These are phyloP conservation scores for Idaea biselata DNA, from an alignment of 2,888 invertebrate species.

Conservation along the genomic window DNA sequence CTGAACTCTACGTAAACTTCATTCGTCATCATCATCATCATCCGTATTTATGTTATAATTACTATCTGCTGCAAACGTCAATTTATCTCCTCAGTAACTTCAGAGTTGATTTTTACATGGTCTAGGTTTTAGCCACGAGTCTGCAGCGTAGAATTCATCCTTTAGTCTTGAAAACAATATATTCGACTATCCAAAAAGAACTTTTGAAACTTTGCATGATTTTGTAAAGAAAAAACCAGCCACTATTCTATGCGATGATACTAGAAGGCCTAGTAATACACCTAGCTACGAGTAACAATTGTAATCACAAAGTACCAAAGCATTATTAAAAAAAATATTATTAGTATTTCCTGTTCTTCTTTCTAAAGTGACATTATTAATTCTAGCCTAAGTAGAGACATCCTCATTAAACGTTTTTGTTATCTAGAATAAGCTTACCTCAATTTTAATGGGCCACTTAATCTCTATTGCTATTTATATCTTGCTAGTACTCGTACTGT, in stretches of 20 bases:
- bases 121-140: too few relatives aligned
- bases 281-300: not conserved
- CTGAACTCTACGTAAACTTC: not conserved
- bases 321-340: constrained; percentile 68
- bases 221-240: too few relatives aligned
- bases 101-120: too few relatives aligned
- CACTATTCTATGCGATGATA: too few relatives aligned
- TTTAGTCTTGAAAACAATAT: too few relatives aligned
- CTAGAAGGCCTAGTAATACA: too few relatives aligned
- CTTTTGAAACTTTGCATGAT: too few relatives aligned
- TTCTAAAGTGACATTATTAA: constrained; percentile 72
- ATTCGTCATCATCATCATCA: not conserved
- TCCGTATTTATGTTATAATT: too few relatives aligned
- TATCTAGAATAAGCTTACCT: constrained; percentile 64
- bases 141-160: too few relatives aligned
- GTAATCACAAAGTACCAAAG: constrained; percentile 27
- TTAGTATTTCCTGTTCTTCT: constrained; percentile 64
- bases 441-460: constrained; percentile 59
- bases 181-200: too few relatives aligned
- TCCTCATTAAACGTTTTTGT: constrained; percentile 74
- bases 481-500: constrained; percentile 7
- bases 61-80: too few relatives aligned
- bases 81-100: too few relatives aligned
- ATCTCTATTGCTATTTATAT: constrained; percentile 57
- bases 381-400: constrained; percentile 71